Evolutionary conservation across 2,797 vertebrate species (phyloP).

Genomic region (Channa striata): DNA sequence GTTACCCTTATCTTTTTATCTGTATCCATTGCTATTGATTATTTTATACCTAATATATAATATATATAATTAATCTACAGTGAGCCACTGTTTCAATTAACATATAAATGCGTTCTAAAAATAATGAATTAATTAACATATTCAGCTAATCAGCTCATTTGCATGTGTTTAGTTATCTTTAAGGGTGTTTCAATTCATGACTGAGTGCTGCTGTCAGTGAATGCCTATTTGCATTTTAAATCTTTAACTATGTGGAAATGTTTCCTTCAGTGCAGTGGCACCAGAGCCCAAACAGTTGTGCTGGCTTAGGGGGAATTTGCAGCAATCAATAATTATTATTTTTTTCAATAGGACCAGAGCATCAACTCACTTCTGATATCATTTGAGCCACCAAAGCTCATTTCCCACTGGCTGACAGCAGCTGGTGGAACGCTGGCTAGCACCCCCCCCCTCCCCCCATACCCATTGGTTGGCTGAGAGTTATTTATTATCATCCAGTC

Average conservation of each 20-base stretch:
- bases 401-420: conserved; percentile 54
- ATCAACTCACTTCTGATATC: conserved; percentile 63
- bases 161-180: conserved; percentile 79
- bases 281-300: conserved; percentile 30
- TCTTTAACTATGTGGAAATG: conserved; percentile 18
- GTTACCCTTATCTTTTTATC: conserved; percentile 68
- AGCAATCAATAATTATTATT: conserved; percentile 80
- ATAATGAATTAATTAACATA: conserved; percentile 75
- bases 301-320: conserved; percentile 48
- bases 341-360: conserved; percentile 69
- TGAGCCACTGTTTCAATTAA: conserved; percentile 69
- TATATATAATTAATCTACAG: conserved; percentile 65
- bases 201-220: conserved; percentile 57
- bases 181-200: conserved; percentile 70
- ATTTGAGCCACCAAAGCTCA: conserved; percentile 52
- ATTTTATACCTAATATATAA: conserved; percentile 63
- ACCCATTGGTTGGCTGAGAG: conserved; percentile 65
- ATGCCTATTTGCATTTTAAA: conserved; percentile 69
- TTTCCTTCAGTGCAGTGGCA: conserved; percentile 18
- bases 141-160: conserved; percentile 75
- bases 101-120: conserved; percentile 73
- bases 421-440: conserved; percentile 36
- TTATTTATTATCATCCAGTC: conserved; percentile 74
- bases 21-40: conserved; percentile 57
- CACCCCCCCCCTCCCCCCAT: background rate